A percentile compares a stretch with the other conserved stretches of the same genome.
Evolutionary conservation across 2,113 vertebrate genomes (phyloP).

Genomic region (Hassar affinis): DNA sequence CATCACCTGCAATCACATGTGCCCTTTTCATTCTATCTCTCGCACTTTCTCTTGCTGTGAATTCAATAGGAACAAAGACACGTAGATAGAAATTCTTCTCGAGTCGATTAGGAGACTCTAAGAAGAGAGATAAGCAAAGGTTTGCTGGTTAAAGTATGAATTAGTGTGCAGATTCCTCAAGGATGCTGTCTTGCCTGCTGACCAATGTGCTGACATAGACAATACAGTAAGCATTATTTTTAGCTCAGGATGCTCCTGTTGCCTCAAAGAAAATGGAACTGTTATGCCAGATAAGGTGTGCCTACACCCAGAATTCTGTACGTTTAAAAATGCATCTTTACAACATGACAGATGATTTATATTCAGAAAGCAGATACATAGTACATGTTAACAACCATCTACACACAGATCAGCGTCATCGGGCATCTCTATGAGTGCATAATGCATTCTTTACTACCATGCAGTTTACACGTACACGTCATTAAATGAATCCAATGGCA

Average conservation of each 20-base stretch:
- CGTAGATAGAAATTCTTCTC: neutral
- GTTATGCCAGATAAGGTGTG: neutral
- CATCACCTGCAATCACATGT: conserved; percentile 41
- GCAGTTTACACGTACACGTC: neutral
- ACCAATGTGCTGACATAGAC: conserved; percentile 1
- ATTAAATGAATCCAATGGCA: neutral
- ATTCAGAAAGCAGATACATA: conserved; percentile 1
- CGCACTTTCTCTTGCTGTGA: conserved; percentile 21
- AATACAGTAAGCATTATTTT: neutral
- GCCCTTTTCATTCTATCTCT: neutral
- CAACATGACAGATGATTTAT: neutral
- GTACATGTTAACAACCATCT: neutral
- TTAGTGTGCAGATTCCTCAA: neutral
- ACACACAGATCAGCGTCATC: conserved; percentile 2
- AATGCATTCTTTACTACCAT: conserved; percentile 6
- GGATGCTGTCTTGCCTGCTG: neutral
- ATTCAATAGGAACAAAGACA: conserved; percentile 38
- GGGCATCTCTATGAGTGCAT: neutral
- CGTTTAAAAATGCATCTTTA: neutral
- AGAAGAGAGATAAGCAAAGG: neutral
- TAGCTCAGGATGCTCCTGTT: neutral
- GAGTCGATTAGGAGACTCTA: neutral
- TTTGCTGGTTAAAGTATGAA: neutral
- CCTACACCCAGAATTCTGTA: neutral
- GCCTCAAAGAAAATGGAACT: neutral